Base-by-base conservation (phyloP, 2,797 vertebrate genomes). In the Enteromius anoplus region DNA sequence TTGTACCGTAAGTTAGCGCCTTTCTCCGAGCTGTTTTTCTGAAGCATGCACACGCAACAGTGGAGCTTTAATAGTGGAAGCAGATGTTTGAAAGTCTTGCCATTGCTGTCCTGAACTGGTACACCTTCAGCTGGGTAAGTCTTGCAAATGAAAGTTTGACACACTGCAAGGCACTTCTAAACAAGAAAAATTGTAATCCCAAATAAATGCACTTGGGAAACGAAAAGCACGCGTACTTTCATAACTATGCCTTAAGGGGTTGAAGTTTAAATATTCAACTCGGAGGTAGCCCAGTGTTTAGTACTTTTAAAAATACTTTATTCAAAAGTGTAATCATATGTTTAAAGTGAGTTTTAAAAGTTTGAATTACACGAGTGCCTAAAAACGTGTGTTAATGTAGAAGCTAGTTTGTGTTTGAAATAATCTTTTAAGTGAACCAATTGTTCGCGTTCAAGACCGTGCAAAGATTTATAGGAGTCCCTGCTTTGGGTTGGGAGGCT, bases 71-170 rank as follows among this genome's bases (percentile, higher is more conserved):
- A 73, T 66, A 66, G 60, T 40, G 58, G 47, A 79, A 65, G 82
- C 91, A 93, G 89, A 92, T 91, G 92, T 90, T 91, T 17, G 84
- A 79, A 69, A 88, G 60, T 69, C 53, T 62, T 45, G 62, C 66
- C 49, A 66, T 80, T 66, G 68, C 80, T 78, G 76, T 76, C 9
- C 45, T 75, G 42, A 45, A 45, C 42, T 45, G 76, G 82, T 78
- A 71, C 80, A 55, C 77, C 78, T 73, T 53, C 65, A 75, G 80
- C 45, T 64, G 85, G 92, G 93, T 94, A 78, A 92, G 92, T 92
- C 77, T 47, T 73, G 15, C 85, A 78, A 88, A 84, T 88, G 71
- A 75, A 68, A 78, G n/a, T 64, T 6, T 3, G 68, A 75, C 47
- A 45, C 7, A 3, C 37, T 21, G 17, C 14, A 53, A 26, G 47